Evolutionary conservation across 1,140 invertebrate genomes (phyloP).

Genomic region (Zaprionus vittiger): DNA sequence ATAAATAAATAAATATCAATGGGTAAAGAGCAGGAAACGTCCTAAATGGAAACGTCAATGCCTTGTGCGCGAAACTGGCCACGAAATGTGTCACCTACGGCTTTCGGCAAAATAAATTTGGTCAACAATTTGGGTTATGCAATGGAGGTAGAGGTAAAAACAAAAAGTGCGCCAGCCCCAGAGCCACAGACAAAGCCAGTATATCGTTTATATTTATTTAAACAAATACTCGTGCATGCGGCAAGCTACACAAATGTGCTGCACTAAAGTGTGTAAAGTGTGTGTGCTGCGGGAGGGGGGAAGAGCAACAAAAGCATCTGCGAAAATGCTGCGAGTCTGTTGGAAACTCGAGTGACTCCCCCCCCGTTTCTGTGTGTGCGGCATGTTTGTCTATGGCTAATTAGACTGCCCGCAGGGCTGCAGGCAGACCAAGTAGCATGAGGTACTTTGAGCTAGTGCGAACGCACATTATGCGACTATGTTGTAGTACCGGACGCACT

Average conservation of each 20-base stretch:
- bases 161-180: constrained; percentile 22
- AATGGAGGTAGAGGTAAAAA: constrained; percentile 30
- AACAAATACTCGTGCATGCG: constrained; percentile 39
- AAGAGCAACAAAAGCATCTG: constrained; percentile 16
- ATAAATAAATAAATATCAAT: no score
- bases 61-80: constrained; percentile 22
- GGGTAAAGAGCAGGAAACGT: constrained; percentile 33
- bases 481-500: constrained; percentile 1
- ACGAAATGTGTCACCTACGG: constrained; percentile 55
- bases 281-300: not conserved
- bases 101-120: constrained; percentile 62
- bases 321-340: not conserved
- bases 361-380: constrained; percentile 1
- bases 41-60: constrained; percentile 47
- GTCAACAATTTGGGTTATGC: constrained; percentile 53
- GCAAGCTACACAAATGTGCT: constrained; percentile 51
- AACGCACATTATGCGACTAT: constrained; percentile 17
- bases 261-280: constrained; percentile 78
- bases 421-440: constrained; percentile 49
- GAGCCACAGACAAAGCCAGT: constrained; percentile 17
- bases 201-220: constrained; percentile 40
- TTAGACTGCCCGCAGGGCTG: constrained; percentile 40
- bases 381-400: constrained; percentile 68
- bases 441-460: constrained; percentile 22
- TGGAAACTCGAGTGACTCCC: not conserved